Evolutionary conservation across 2,113 vertebrate genomes (phyloP).

Genomic region (Cyprinodon tularosa): DNA sequence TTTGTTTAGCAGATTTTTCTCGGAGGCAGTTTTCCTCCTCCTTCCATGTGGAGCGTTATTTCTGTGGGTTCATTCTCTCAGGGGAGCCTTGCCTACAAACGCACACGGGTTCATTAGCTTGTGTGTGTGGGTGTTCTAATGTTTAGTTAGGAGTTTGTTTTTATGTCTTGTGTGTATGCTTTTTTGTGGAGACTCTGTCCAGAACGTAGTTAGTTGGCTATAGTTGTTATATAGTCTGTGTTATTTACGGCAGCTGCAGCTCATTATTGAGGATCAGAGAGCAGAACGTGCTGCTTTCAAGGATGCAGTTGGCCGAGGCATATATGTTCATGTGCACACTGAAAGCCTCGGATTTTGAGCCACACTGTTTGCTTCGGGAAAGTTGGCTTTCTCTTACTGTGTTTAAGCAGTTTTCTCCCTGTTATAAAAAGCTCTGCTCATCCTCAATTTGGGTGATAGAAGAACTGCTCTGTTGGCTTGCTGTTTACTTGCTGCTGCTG

Average conservation of each 20-base stretch:
- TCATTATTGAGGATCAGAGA: constrained; percentile 57
- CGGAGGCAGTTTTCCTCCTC: constrained; percentile 48
- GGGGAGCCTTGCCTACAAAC: constrained; percentile 61
- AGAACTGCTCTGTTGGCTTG: constrained; percentile 26
- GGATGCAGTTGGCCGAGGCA: constrained; percentile 7
- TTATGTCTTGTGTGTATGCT: constrained; percentile 28
- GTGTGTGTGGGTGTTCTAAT: constrained; percentile 38
- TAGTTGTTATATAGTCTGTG: constrained; percentile 16
- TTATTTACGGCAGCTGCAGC: constrained; percentile 33
- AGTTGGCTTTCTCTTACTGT: constrained; percentile 3
- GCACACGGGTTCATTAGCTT: constrained; percentile 70
- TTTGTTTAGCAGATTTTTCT: constrained; percentile 65
- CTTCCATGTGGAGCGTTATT: constrained; percentile 43
- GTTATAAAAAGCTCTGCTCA: background rate
- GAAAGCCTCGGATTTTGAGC: constrained; percentile 1
- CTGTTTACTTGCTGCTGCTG: constrained; percentile 18
- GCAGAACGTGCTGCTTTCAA: constrained; percentile 37
- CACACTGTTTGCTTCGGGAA: background rate
- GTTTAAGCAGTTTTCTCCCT: constrained; percentile 7
- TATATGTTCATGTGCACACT: constrained; percentile 3
- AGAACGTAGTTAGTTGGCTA: constrained; percentile 23
- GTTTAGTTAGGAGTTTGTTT: constrained; percentile 46
- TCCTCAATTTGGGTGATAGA: constrained; percentile 39
- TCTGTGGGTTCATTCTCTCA: constrained; percentile 59
- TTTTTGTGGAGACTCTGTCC: constrained; percentile 21